These are phyloP conservation scores for Micronycteris hirsuta DNA, from an alignment of 2,113 vertebrate species.

Conservation along the genomic window DNA sequence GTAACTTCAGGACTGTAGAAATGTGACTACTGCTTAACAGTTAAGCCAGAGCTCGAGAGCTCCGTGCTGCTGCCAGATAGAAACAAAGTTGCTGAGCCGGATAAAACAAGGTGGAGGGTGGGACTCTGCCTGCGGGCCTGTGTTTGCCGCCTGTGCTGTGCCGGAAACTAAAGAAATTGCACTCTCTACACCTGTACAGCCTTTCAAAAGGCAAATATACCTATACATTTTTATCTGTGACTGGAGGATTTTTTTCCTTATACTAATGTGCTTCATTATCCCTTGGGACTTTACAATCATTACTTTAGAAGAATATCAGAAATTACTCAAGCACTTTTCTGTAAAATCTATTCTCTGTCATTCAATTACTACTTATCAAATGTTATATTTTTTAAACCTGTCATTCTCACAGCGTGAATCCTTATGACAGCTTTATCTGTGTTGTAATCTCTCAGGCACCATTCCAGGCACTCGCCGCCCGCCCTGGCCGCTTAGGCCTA, in stretches of 20 bases:
- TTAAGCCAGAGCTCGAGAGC: too few relatives aligned
- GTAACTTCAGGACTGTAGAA: too few relatives aligned
- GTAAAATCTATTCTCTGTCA: background rate
- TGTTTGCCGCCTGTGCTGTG: background rate
- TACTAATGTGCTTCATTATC: background rate
- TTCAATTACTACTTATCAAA: background rate
- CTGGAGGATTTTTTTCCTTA: background rate
- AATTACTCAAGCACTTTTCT: background rate
- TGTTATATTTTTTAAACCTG: background rate
- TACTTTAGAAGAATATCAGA: background rate
- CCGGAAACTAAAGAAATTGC: background rate
- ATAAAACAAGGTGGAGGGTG: too few relatives aligned
- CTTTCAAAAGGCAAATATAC: background rate
- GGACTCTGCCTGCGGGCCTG: too few relatives aligned
- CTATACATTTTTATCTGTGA: background rate
- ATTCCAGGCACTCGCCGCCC: constrained; percentile 66
- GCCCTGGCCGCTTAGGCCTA: constrained; percentile 71
- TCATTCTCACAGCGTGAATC: background rate
- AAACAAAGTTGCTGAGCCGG: too few relatives aligned
- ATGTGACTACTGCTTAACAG: too few relatives aligned
- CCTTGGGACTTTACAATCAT: background rate
- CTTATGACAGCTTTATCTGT: constrained; percentile 51
- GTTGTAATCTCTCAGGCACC: constrained; percentile 65
- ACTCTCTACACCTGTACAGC: background rate
- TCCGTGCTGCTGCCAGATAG: too few relatives aligned